Conservation (phyloP, 2,888 invertebrate species). For the Mesorhabditis spiculigera region DNA sequence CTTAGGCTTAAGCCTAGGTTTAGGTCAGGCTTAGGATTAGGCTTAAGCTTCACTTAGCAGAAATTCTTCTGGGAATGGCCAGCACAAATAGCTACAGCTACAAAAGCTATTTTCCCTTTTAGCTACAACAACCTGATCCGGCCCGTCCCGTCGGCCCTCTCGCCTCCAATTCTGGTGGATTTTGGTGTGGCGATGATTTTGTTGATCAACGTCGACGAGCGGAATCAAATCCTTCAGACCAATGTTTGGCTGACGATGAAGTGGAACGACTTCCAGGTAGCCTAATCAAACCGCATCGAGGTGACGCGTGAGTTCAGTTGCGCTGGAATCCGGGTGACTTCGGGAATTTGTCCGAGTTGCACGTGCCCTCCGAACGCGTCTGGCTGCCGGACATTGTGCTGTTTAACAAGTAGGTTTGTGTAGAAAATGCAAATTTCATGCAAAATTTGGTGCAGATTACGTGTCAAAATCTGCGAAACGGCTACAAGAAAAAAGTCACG, state of each 20-base stretch:
- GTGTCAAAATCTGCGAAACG: no score
- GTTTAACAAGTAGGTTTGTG: constrained; percentile 57
- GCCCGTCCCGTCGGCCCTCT: constrained; percentile 60
- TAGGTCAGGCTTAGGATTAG: no score
- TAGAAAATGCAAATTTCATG: no score
- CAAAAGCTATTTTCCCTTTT: not conserved
- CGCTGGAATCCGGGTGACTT: not conserved
- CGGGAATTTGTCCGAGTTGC: constrained; percentile 40
- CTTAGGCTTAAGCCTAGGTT: no score
- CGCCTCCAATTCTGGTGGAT: constrained; percentile 52
- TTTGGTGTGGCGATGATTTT: constrained; percentile 63
- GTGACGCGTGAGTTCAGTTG: not conserved
- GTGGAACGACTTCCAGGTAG: constrained; percentile 60
- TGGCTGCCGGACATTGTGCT: constrained; percentile 64
- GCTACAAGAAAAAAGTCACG: no score
- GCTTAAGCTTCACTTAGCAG: no score
- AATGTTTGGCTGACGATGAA: constrained; percentile 59
- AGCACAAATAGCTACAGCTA: no score
- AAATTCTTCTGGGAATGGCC: no score
- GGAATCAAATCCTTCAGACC: constrained; percentile 59
- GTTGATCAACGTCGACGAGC: constrained; percentile 62
- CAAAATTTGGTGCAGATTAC: no score
- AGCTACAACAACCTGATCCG: constrained; percentile 63
- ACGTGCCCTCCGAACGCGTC: constrained; percentile 58
- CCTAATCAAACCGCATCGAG: no score